A percentile compares a stretch with the other conserved stretches of the same genome.
These are phyloP conservation scores for Parthenolecanium corni DNA, from an alignment of 2,888 invertebrate genomes.

Conservation along the genomic window DNA sequence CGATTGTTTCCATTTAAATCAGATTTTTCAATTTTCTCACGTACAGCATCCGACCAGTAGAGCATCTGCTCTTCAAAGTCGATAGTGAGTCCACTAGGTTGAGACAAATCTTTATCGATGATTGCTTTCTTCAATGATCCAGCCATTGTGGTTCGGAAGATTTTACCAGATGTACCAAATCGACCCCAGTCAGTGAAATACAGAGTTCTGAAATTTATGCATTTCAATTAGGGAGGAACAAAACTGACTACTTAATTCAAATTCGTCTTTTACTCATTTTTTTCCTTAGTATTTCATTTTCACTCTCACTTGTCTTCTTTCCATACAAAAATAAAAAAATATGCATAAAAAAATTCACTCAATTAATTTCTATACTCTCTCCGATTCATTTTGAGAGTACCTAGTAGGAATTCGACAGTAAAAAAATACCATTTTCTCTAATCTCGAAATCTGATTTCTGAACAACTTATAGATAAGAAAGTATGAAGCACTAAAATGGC, in stretches of 20 bases:
- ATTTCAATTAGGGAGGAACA: background rate
- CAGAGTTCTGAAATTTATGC: slow-evolving; percentile 48
- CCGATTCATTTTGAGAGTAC: no score
- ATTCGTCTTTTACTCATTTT: no score
- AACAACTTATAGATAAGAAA: background rate
- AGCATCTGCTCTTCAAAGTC: slow-evolving; percentile 86
- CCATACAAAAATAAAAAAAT: no score
- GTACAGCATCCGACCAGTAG: slow-evolving; percentile 95
- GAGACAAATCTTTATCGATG: slow-evolving; percentile 78
- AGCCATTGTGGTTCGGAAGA: slow-evolving; percentile 91
- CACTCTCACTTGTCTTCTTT: no score
- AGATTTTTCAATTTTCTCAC: slow-evolving; percentile 88
- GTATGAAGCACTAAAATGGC: background rate
- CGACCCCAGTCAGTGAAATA: slow-evolving; percentile 96
- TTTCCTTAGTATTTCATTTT: no score
- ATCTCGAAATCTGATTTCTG: no score
- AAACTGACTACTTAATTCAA: background rate
- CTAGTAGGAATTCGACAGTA: no score
- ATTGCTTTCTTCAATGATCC: slow-evolving; percentile 82
- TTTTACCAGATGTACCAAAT: slow-evolving; percentile 84
- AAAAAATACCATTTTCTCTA: no score
- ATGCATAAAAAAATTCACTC: no score
- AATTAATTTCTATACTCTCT: no score
- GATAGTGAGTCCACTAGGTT: slow-evolving; percentile 89
- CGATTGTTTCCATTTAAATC: slow-evolving; percentile 76